Base-by-base conservation (phyloP, 2,888 invertebrate genomes). In the Dicycla oo region DNA sequence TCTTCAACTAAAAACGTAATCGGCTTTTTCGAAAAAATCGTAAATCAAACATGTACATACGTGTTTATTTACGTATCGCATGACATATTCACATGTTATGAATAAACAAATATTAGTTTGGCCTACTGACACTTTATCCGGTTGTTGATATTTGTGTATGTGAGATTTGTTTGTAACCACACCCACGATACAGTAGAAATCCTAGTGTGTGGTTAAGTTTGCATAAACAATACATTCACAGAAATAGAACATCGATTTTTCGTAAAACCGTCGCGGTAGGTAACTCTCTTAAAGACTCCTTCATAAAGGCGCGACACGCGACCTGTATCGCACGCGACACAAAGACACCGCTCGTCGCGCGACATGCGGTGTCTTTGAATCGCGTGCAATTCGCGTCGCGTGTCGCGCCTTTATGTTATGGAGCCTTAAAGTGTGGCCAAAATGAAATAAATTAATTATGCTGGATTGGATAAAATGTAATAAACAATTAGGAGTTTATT, bases 51-150 rank as follows among this genome's bases (percentile, higher is more conserved):
- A 66, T 4, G 8, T 38, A 8, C 13, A 7, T 63, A 13, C 15
- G 11, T 65, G 23, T 75, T 75, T 72, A 56, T 72, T 45, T 56
- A 47, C 78, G n/a, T 51, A 73, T 58, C 49, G 26, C 57, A 60
- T 69, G 75, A 66, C 73, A 73, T 15, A 62, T 65, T 76, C 80
- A 72, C 64, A 26, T 64, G 54, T 56, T 75, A 79, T 57, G 63
- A 79, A 79, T 58, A 64, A 60, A 43, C 51, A 26, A 79, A 75
- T 75, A 58, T 75, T 75, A 30, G 74, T 53, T 58, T 60, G 80
- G 13, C 74, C 75, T 49, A 79, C 75, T 75, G 56, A 23, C 4
- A 23, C n/a, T 20, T 56, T 5, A 34, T 26, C 26, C 49, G 60
- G 18, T 34, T 47, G 0, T 45, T 6, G 6, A 2, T 53, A 4